Percentiles rank a stretch among this genome's conserved stretches.
These are phyloP conservation scores for Datnioides undecimradiatus DNA, from an alignment of 2,113 vertebrate species.

Conservation along the genomic window DNA sequence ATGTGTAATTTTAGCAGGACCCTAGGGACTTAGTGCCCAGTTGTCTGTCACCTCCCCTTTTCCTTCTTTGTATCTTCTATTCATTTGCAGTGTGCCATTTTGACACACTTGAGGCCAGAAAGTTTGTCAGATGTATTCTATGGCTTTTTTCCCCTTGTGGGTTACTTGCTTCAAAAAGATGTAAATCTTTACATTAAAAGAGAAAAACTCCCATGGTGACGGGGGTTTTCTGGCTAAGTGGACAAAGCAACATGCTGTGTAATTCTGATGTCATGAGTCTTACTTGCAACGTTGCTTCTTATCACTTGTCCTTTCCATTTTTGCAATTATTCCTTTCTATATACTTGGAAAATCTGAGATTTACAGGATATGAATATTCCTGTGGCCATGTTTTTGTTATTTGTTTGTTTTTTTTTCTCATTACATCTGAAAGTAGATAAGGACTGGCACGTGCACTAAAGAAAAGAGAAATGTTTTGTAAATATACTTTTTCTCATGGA, in stretches of 20 bases:
- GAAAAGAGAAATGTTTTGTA: constrained; percentile 31
- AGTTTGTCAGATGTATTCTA: not conserved
- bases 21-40: constrained; percentile 27
- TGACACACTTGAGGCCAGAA: constrained; percentile 9
- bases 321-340: not conserved
- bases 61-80: constrained; percentile 41
- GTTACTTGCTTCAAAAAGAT: not conserved
- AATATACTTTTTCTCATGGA: constrained; percentile 44
- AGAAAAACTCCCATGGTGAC: not conserved
- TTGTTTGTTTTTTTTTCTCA: too few relatives aligned
- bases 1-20: constrained; percentile 67
- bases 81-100: constrained; percentile 41
- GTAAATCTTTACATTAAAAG: not conserved
- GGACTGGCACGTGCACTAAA: constrained; percentile 1
- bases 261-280: not conserved
- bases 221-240: not conserved
- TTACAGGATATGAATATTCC: constrained; percentile 3
- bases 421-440: not conserved
- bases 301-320: not conserved
- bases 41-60: constrained; percentile 31
- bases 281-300: not conserved
- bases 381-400: not conserved
- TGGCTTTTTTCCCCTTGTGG: not conserved
- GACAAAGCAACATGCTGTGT: not conserved
- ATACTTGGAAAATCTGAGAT: not conserved